Base-by-base conservation (phyloP, 2,113 vertebrate genomes). In the Antechinus stuartii region DNA sequence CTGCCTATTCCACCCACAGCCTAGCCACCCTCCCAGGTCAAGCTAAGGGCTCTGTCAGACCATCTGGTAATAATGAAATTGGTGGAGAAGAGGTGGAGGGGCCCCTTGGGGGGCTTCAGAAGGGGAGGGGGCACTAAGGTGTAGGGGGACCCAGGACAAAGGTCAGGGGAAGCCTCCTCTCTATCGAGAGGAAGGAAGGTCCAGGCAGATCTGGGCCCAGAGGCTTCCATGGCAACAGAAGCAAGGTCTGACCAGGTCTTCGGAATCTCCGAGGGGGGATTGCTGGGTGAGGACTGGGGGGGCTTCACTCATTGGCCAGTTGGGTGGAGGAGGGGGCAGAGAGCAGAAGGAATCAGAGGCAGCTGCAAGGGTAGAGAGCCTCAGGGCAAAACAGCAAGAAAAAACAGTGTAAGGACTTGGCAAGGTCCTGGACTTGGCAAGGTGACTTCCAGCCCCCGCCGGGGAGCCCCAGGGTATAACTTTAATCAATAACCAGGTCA, bases 91-190 rank as follows among this genome's bases (percentile, higher is more conserved):
- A 84, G 68, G 16, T 84, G 68, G n/a, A 84, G n/a, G 22, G 68
- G 22, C 42, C n/a, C 68, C 68, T 23, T n/a, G 23, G 68, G 68
- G 68, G 68, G 68, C 94, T 68, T 55, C n/a, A 68, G 35, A n/a
- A 49, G 53, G 19, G 68, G 68, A 42, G 35, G 68, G 68, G 27
- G 61, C 30, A 68, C 12, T 35, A 68, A 52, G 92, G 57, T 91
- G 89, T 56, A 92, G 93, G 96, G 92, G 89, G 68, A 84, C 95
- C 94, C 35, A 93, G 94, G 97, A 95, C 92, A 84, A 84, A 84
- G 68, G n/a, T 84, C 68, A 84, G 19, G 68, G 68, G 68, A 84
- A 84, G 68, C n/a, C 68, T 42, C 68, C 19, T n/a, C 68, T 42
- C n/a, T 7, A 42, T 84, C n/a, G 68, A 84, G 68, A 84, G 35